These are phyloP conservation scores for Hexactinellida sp. DNA, from an alignment of 37 sponge, comb jelly and placozoan genomes.

Conservation along the genomic window DNA sequence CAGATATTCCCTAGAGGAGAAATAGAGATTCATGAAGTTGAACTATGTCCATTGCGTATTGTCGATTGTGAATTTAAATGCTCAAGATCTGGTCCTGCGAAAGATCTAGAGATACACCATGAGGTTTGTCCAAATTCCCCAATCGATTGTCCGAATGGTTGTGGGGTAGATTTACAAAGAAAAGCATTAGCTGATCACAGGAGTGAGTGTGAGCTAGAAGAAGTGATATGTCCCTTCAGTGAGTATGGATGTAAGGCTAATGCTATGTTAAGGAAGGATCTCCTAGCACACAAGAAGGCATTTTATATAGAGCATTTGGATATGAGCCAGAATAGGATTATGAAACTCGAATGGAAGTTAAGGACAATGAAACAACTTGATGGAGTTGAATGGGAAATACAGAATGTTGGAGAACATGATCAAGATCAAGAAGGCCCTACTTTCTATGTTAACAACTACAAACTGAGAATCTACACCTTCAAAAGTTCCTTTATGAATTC, in stretches of 20 bases:
- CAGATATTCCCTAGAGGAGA: neutral
- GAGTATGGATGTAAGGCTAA: constrained; percentile 1
- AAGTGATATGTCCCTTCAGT: neutral
- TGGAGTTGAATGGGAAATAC: neutral
- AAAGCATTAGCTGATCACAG: neutral
- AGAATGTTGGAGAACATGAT: neutral
- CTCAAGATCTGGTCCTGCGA: neutral
- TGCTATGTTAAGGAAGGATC: neutral
- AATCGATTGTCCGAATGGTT: neutral
- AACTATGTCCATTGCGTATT: neutral
- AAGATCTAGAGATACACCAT: neutral
- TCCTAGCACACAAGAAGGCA: constrained; percentile 7
- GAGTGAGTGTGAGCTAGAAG: neutral
- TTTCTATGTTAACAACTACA: neutral
- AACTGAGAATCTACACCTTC: neutral
- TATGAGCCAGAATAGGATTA: neutral
- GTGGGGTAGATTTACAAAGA: neutral
- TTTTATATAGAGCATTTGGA: neutral
- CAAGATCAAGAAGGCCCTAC: neutral
- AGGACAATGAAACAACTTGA: neutral
- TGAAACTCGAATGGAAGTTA: neutral
- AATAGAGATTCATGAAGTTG: neutral
- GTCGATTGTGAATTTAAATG: neutral
- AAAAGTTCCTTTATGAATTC: neutral
- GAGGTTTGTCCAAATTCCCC: neutral